phyloP scores from a whole-genome alignment of 2,888 invertebrate genomes.

The Caenorhabditis panamensis region DNA sequence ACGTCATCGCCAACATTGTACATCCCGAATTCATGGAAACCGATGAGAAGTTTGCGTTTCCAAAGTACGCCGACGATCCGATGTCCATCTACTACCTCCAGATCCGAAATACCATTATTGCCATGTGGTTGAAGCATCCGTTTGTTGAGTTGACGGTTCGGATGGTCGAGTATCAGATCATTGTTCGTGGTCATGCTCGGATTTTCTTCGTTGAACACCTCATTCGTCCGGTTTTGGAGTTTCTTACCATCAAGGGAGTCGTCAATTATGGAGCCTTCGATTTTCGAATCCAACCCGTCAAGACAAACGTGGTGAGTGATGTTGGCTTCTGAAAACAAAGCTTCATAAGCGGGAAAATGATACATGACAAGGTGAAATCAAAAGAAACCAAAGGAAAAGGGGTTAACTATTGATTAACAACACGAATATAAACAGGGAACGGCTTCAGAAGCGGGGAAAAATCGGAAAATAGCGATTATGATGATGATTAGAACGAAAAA shows the following conservation, averaged over 20 bases:
- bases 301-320: slow-evolving; percentile 7
- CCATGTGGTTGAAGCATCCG: slow-evolving; percentile 82
- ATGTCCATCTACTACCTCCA: slow-evolving; percentile 81
- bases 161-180: slow-evolving; percentile 51
- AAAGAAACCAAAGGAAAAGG: neutral
- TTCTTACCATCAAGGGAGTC: slow-evolving; percentile 51
- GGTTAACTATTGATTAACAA: slow-evolving; percentile 1
- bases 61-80: slow-evolving; percentile 73
- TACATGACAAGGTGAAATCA: neutral
- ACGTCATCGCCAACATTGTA: slow-evolving; percentile 67
- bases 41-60: slow-evolving; percentile 81
- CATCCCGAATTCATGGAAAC: slow-evolving; percentile 82
- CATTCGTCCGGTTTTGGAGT: slow-evolving; percentile 38
- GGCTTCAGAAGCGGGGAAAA: neutral
- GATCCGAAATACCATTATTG: slow-evolving; percentile 82
- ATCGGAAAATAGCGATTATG: too few relatives aligned
- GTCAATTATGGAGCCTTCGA: slow-evolving; percentile 59
- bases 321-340: neutral
- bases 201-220: slow-evolving; percentile 50
- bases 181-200: slow-evolving; percentile 51
- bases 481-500: slow-evolving; percentile 7
- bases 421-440: neutral
- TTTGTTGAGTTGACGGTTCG: slow-evolving; percentile 75
- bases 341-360: neutral
- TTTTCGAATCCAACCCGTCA: slow-evolving; percentile 40